Evolutionary conservation across 2,797 vertebrate genomes (phyloP), one percentile per base, ranked within the genome.

Genomic region (Cirrhinus mrigala): DNA sequence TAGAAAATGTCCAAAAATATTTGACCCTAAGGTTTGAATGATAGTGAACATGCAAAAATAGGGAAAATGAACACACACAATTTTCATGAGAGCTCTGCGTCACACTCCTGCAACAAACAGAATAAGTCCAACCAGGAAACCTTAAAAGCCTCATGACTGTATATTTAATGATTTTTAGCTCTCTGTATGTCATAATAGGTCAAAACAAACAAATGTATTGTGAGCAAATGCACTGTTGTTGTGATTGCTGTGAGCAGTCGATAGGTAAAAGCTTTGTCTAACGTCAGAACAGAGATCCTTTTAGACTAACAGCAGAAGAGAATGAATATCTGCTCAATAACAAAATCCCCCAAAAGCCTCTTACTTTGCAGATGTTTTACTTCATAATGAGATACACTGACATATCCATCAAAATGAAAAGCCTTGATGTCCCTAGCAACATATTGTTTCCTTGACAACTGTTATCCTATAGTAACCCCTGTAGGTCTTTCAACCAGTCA

Each of bases 401-500:
- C 40, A 16, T 29, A 11, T 84, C 71, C 18, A 62, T 84, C 16
- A 66, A 66, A 58, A 29, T 79, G 27, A 54, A 78, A 86, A 40
- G 10, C 64, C 62, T 68, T 77, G 62, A 64, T 48, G 68, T 66
- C 44, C 73, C n/a, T 79, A 79, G 74, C 82, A 75, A 70, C 82
- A 60, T 46, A 16, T 50, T 56, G 79, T 87, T 82, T 77, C 75
- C 75, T 24, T 87, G 85, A 83, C 80, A 70, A 85, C 83, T 10
- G 24, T 76, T 85, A 84, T 82, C 79, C 82, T 84, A 27, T 82
- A 82, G 83, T 86, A 88, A 85, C 58, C 66, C 66, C 71, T 70
- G 79, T 33, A 78, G 7, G 58, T 58, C 44, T 52, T 33, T 56
- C 56, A 58, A 86, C 66, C 6, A 24, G 44, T 48, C 20, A 16